Conservation (phyloP, 2,113 vertebrate genomes). For the Pseudorhombus dupliciocellatus region DNA sequence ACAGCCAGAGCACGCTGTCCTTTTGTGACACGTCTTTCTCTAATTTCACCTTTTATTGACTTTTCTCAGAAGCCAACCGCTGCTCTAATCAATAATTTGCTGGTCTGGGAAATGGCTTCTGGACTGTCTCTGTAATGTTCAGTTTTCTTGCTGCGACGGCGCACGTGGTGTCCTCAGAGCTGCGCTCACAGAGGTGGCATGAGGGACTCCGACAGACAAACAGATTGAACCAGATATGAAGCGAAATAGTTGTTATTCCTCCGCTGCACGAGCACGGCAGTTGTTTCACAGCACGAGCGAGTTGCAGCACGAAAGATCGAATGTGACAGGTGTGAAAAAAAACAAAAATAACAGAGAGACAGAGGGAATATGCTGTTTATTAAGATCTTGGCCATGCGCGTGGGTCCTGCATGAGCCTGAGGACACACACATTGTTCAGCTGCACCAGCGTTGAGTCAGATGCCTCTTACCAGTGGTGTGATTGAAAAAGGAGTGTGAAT, state of each 20-base stretch:
- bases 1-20: neutral
- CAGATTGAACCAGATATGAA: too few species aligned
- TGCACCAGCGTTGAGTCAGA: neutral
- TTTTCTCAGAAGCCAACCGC: neutral
- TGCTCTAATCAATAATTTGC: neutral
- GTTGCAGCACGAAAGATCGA: neutral
- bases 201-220: too few species aligned
- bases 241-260: neutral
- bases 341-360: neutral
- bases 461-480: neutral
- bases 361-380: neutral
- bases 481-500: neutral
- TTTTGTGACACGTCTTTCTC: neutral
- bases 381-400: neutral
- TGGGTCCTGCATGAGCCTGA: neutral
- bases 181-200: neutral
- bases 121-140: neutral
- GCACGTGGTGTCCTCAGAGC: neutral
- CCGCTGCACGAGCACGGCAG: neutral
- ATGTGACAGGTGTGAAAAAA: neutral
- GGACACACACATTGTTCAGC: neutral
- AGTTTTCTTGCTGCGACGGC: neutral
- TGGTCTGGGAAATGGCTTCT: neutral
- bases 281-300: neutral
- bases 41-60: neutral